Evolutionary conservation across 2,113 vertebrate species (phyloP), one percentile per base, ranked within the genome.

Genomic region (Podarcis muralis): DNA sequence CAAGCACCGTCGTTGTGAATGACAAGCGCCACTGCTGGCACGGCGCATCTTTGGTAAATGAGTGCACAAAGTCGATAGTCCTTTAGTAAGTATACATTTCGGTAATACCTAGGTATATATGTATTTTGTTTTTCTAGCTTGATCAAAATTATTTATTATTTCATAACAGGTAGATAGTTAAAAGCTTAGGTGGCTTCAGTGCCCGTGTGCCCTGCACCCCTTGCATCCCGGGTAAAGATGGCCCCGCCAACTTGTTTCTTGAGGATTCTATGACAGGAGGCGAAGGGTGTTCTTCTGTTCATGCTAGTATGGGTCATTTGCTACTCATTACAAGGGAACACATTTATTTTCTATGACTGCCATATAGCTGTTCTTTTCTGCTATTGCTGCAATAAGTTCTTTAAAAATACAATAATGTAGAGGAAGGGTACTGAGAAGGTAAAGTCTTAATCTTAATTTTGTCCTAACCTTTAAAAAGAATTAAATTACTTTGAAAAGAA

Each of bases 381-480:
- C 92, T 91, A 92, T 88, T 88, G 77, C 86, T 43, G 91, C 87
- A 88, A 92, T 93, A 90, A 92, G 85, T 91, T 92, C 43, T 93
- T 89, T 6, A 90, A 91, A 71, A 93, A 93, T 92, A 89, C 79
- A 92, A 66, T 59, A 72, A 81, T 57, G 68, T 2, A 2, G 32
- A 22, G 18, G 68, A 59, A 27, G 18, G 25, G 27, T 0, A 2
- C 66, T 0, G 0, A 85, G 91, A 90, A 84, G n/a, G 1, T 86
- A 27, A 66, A 87, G 82, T 62, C 81, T 91, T 68, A 35, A 88
- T 94, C 92, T 92, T 93, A 93, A 93, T 94, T 95, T 94, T 89
- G 75, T 92, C 72, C 83, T 95, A 93, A 95, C 95, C 93, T 95
- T 95, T 95, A 69, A 59, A 66, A 81, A 93, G 43, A 92, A 81